These are phyloP conservation scores for Schlechtendalia chinensis DNA, from an alignment of 1,140 invertebrate genomes.

Conservation along the genomic window DNA sequence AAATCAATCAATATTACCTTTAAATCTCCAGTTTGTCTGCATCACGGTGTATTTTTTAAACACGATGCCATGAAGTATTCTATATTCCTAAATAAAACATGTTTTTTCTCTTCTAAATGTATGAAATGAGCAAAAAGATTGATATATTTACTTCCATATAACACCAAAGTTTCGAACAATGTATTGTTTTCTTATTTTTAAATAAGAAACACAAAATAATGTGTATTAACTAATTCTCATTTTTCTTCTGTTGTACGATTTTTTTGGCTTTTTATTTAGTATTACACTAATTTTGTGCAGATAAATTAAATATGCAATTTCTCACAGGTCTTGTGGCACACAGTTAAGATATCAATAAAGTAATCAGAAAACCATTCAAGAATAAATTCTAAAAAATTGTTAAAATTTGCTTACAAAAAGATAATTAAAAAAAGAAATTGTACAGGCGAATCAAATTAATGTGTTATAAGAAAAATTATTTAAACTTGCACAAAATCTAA, in stretches of 20 bases:
- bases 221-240: background rate
- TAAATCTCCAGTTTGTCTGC: slow-evolving; percentile 37
- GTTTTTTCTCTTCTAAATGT: slow-evolving; percentile 7
- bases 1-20: slow-evolving; percentile 39
- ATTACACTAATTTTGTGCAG: background rate
- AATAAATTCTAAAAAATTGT: background rate
- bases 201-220: background rate
- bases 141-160: background rate
- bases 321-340: background rate
- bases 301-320: background rate
- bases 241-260: slow-evolving; percentile 3
- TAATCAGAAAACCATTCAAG: background rate
- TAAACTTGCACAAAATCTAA: too few relatives aligned
- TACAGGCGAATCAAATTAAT: too few relatives aligned
- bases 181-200: background rate
- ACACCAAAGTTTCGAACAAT: slow-evolving; percentile 24
- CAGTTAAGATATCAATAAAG: background rate
- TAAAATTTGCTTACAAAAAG: background rate
- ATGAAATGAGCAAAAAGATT: background rate
- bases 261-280: background rate
- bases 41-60: slow-evolving; percentile 29
- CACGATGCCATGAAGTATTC: slow-evolving; percentile 32
- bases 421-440: background rate
- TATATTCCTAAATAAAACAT: slow-evolving; percentile 46
- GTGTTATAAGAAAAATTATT: too few relatives aligned